A percentile compares a stretch with the other conserved stretches of the same genome.
These are phyloP conservation scores for Huso huso DNA, from an alignment of 2,797 vertebrate genomes.

Conservation along the genomic window DNA sequence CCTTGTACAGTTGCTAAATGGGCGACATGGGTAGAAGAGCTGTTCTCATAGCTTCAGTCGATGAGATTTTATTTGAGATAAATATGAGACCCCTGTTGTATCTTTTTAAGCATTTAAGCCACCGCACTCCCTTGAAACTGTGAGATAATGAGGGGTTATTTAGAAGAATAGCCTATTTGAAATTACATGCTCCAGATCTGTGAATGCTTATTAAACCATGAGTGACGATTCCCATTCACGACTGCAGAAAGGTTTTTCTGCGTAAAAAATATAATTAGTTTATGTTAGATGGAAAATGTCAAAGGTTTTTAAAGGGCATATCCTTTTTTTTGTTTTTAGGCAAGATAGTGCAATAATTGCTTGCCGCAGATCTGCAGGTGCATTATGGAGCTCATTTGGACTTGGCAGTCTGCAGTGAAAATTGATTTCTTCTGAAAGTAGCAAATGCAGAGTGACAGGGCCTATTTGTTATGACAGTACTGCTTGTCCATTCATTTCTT, in stretches of 20 bases:
- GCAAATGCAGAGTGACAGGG: constrained; percentile 66
- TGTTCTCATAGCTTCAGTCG: constrained; percentile 52
- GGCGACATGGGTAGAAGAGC: constrained; percentile 49
- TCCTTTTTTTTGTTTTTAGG: constrained; percentile 79
- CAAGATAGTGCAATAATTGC: constrained; percentile 84
- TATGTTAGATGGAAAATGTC: constrained; percentile 92
- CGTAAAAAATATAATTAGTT: constrained; percentile 85
- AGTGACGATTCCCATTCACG: constrained; percentile 63
- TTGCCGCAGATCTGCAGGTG: constrained; percentile 76
- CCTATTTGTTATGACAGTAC: constrained; percentile 64
- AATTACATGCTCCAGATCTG: constrained; percentile 56
- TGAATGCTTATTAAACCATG: constrained; percentile 64
- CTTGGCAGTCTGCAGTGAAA: constrained; percentile 64
- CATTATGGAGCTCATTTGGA: constrained; percentile 78
- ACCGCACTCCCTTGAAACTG: constrained; percentile 51
- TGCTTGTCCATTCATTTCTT: constrained; percentile 54
- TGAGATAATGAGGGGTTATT: constrained; percentile 71
- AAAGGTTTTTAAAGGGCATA: constrained; percentile 74
- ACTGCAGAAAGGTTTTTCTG: constrained; percentile 36
- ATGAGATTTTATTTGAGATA: constrained; percentile 52
- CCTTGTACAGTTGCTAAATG: constrained; percentile 60
- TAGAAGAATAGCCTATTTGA: constrained; percentile 45
- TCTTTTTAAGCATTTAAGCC: constrained; percentile 38
- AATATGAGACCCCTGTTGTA: constrained; percentile 30
- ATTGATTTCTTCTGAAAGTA: constrained; percentile 56